phyloP scores from a whole-genome alignment of 2,797 vertebrate species.

The Acrocephalus scirpaceus region DNA sequence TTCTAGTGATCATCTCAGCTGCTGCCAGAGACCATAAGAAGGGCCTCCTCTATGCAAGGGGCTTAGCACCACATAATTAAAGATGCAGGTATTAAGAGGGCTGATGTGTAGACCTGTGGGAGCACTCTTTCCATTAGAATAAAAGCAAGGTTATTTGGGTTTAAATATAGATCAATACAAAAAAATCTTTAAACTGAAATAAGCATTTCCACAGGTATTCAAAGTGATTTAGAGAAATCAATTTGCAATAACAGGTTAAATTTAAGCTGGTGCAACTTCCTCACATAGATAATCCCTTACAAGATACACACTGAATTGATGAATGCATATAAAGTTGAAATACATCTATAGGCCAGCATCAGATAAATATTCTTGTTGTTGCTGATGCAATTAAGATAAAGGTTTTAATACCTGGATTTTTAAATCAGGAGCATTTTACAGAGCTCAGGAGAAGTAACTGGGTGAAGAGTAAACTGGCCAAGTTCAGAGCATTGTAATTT shows the following conservation, averaged over 20 bases:
- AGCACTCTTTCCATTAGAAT: neutral
- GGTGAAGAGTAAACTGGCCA: neutral
- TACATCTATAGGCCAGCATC: neutral
- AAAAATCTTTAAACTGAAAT: slow-evolving; percentile 15
- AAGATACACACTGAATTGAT: neutral
- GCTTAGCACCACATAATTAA: neutral
- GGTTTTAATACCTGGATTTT: neutral
- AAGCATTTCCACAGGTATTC: slow-evolving; percentile 19
- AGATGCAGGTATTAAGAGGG: neutral
- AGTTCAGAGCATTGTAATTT: neutral
- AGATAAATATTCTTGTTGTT: neutral
- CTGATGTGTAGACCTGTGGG: neutral
- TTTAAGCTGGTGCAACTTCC: neutral
- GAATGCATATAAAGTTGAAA: neutral
- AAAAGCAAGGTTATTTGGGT: slow-evolving; percentile 15
- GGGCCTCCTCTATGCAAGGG: neutral
- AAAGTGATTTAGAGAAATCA: slow-evolving; percentile 35
- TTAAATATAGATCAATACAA: neutral
- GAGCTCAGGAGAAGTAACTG: neutral
- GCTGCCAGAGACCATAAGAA: neutral
- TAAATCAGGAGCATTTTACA: neutral
- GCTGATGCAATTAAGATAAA: slow-evolving; percentile 37
- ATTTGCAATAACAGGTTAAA: slow-evolving; percentile 21
- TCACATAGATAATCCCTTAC: neutral
- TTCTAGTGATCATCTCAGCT: neutral